Evolutionary conservation across 2,797 vertebrate genomes (phyloP), one percentile per base, ranked within the genome.

Genomic region (Steatocranus sp.): DNA sequence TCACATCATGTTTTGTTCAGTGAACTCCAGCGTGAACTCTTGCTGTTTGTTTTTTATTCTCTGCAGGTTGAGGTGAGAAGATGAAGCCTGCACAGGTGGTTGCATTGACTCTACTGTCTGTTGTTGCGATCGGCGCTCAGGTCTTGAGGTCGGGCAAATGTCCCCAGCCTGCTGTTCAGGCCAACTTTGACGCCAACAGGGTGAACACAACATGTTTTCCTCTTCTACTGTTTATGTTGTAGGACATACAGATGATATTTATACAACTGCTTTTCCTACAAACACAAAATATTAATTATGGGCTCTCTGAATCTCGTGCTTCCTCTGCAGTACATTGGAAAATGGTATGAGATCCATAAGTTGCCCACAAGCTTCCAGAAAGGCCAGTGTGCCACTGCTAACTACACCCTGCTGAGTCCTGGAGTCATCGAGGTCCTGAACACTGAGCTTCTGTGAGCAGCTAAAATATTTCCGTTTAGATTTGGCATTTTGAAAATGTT

Each of bases 261-360:
- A 32, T 34, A 11, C 17, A 61, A 5, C 49, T 54, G 15, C 27
- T 80, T 78, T 27, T 73, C 41, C 43, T 68, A 8, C 12, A 36
- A 38, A 6, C 14, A 30, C 17, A 27, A 20, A 6, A 49, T 48
- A 34, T 36, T 54, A 15, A 81, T 11, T 11, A 7, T 1, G 11
- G 23, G 5, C 8, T 14, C 3, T 23, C 11, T 20, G 3, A 14
- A 25, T 25, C 17, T 15, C 78, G 14, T 77, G 23, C 41, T 83
- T 66, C 83, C 79, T 90, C 88, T 23, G 50, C 93, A 98, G 97
- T 98, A 97, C 82, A 49, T 97, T 66, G 97, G 97, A 66, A 96
- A 88, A 87, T 98, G 97, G 97, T 97, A 96, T 0, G 97, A 97
- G 94, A 97, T 97, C 81, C 84, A 96, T 93, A 97, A 96, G 91